Conservation (phyloP, 1,140 invertebrate genomes). For the Lamellibrachia luymesi region DNA sequence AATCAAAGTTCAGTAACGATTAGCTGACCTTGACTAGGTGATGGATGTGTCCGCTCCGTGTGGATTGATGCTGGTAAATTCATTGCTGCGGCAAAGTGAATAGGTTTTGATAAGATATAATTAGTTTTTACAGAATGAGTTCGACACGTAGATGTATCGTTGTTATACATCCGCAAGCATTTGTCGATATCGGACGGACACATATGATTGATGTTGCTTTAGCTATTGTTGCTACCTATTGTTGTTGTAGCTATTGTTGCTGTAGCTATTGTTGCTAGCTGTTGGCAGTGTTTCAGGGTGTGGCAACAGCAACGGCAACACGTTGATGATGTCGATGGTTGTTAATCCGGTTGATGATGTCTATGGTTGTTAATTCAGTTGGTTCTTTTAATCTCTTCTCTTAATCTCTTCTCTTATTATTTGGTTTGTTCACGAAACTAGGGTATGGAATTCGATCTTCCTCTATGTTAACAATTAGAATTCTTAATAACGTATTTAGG, state of each 20-base stretch:
- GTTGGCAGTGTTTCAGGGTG: neutral
- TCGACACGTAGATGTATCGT: neutral
- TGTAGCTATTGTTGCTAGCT: neutral
- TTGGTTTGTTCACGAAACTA: too few relatives aligned
- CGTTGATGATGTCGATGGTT: neutral
- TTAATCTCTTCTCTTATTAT: too few relatives aligned
- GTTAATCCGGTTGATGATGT: too few relatives aligned
- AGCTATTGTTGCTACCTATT: neutral
- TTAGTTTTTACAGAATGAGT: neutral
- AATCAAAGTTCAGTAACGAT: neutral
- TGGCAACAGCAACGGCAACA: neutral
- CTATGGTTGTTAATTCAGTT: too few relatives aligned
- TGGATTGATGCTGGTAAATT: neutral
- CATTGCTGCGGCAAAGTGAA: neutral
- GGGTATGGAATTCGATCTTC: too few relatives aligned
- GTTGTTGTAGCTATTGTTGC: too few relatives aligned
- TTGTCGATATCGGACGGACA: neutral
- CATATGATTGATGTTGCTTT: neutral
- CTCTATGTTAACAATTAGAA: too few relatives aligned
- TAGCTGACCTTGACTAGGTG: neutral
- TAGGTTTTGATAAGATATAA: neutral
- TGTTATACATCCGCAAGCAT: neutral
- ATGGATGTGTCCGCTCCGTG: neutral
- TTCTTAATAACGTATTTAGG: too few relatives aligned
- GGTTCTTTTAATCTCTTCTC: too few relatives aligned